phyloP scores from a whole-genome alignment of 2,888 invertebrate species.

The Polia nebulosa region DNA sequence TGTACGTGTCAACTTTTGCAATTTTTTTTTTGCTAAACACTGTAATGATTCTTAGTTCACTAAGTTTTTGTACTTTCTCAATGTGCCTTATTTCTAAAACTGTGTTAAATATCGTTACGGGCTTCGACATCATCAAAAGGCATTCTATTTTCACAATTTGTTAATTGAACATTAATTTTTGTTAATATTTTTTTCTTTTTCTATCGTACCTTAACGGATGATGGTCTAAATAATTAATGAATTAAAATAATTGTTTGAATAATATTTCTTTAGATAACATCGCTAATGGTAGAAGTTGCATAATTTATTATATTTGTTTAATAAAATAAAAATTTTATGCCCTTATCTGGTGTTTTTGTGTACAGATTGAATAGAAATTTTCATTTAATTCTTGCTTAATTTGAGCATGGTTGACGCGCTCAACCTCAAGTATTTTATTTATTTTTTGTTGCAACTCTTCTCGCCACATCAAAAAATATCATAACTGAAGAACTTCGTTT shows the following conservation, averaged over 20 bases:
- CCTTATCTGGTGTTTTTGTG: slow-evolving; percentile 71
- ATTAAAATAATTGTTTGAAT: slow-evolving; percentile 67
- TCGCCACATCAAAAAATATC: slow-evolving; percentile 9
- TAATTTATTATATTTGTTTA: slow-evolving; percentile 81
- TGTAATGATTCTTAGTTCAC: slow-evolving; percentile 29
- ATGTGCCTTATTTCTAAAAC: slow-evolving; percentile 26
- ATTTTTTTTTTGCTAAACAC: slow-evolving; percentile 21
- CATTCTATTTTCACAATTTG: slow-evolving; percentile 47
- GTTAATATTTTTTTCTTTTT: slow-evolving; percentile 59
- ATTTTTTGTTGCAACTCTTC: slow-evolving; percentile 26
- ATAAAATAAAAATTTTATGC: slow-evolving; percentile 71
- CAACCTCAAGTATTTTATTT: slow-evolving; percentile 5
- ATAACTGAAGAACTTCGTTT: slow-evolving; percentile 15
- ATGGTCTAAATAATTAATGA: slow-evolving; percentile 64
- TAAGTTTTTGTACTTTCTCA: slow-evolving; percentile 52
- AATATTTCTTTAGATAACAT: slow-evolving; percentile 74
- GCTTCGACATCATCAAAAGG: slow-evolving; percentile 31
- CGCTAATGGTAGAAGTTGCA: slow-evolving; percentile 78
- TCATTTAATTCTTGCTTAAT: slow-evolving; percentile 18
- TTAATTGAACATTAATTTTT: slow-evolving; percentile 54
- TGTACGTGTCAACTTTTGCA: slow-evolving; percentile 56
- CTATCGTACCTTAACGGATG: slow-evolving; percentile 45
- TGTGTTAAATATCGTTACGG: slow-evolving; percentile 38
- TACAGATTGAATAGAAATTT: slow-evolving; percentile 52
- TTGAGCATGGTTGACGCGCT: slow-evolving; percentile 17